Percentiles rank a stretch among this genome's conserved stretches.
These are phyloP conservation scores for Fopius arisanus DNA, from an alignment of 1,140 invertebrate genomes.

Conservation along the genomic window DNA sequence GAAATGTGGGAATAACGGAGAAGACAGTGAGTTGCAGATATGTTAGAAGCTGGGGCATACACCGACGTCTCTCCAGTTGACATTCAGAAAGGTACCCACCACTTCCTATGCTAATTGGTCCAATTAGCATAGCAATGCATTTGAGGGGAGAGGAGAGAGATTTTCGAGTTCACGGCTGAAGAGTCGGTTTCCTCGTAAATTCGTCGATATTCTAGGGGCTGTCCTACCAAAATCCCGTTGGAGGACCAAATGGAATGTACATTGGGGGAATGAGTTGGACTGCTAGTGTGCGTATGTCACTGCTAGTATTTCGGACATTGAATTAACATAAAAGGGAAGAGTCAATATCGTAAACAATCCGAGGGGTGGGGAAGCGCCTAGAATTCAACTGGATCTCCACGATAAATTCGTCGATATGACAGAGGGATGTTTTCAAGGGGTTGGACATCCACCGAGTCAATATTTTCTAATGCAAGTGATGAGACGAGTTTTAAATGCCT, in stretches of 20 bases:
- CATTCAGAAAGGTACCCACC: slow-evolving; percentile 29
- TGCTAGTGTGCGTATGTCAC: slow-evolving; percentile 30
- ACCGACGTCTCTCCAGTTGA: slow-evolving; percentile 1
- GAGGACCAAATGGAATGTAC: slow-evolving; percentile 20
- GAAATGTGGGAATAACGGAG: background rate
- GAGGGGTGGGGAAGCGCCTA: background rate
- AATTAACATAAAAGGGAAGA: slow-evolving; percentile 63
- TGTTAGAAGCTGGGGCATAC: background rate
- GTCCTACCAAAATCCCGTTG: background rate
- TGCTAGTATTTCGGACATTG: slow-evolving; percentile 29
- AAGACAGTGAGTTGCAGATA: slow-evolving; percentile 6
- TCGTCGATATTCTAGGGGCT: slow-evolving; percentile 53
- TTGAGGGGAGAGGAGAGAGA: slow-evolving; percentile 45
- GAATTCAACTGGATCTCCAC: slow-evolving; percentile 23
- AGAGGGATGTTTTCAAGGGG: background rate
- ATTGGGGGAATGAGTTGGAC: slow-evolving; percentile 10
- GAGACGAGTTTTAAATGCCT: slow-evolving; percentile 41
- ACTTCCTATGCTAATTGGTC: slow-evolving; percentile 63
- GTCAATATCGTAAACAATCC: slow-evolving; percentile 61
- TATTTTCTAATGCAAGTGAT: slow-evolving; percentile 32
- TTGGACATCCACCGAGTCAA: slow-evolving; percentile 22
- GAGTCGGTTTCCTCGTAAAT: slow-evolving; percentile 63
- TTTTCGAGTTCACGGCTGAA: slow-evolving; percentile 42
- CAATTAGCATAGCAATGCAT: slow-evolving; percentile 60
- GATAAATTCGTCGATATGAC: slow-evolving; percentile 58